phyloP scores from a whole-genome alignment of 2,888 invertebrate genomes.

The Exocentrus adspersus region DNA sequence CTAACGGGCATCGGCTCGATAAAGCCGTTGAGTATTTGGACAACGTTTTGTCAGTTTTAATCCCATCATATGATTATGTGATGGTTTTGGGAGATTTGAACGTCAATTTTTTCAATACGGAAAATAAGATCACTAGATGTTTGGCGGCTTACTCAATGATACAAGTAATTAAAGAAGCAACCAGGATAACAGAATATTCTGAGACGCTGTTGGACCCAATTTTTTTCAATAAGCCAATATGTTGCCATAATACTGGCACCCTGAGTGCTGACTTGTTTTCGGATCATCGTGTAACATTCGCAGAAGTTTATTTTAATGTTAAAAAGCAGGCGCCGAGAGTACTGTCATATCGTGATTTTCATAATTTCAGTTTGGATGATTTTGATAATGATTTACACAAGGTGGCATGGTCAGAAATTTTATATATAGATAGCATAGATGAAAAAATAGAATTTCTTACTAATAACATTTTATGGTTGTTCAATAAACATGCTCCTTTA shows the following conservation, averaged over 20 bases:
- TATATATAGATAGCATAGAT: neutral
- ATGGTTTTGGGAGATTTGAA: too few species aligned
- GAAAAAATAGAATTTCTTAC: conserved; percentile 1
- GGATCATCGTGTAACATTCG: neutral
- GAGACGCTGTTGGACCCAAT: neutral
- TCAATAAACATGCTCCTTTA: conserved; percentile 8
- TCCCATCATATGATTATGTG: too few species aligned
- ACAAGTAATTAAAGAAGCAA: neutral
- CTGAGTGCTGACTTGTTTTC: neutral
- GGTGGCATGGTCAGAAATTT: neutral
- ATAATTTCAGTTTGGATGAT: too few species aligned
- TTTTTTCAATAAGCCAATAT: too few species aligned
- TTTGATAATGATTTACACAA: too few species aligned
- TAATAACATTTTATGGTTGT: neutral
- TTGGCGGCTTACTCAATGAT: too few species aligned
- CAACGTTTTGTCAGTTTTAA: too few species aligned
- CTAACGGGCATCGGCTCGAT: neutral
- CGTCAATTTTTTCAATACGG: too few species aligned
- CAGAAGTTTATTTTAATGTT: neutral
- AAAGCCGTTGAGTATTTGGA: neutral
- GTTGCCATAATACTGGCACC: neutral
- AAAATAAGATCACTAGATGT: too few species aligned
- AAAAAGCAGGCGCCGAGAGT: too few species aligned
- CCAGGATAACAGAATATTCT: neutral
- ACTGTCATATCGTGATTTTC: too few species aligned